These are phyloP conservation scores for Catostylus mosaicus DNA, from an alignment of 30 jellyfish, hydroid and myxozoan genomes.

Conservation along the genomic window DNA sequence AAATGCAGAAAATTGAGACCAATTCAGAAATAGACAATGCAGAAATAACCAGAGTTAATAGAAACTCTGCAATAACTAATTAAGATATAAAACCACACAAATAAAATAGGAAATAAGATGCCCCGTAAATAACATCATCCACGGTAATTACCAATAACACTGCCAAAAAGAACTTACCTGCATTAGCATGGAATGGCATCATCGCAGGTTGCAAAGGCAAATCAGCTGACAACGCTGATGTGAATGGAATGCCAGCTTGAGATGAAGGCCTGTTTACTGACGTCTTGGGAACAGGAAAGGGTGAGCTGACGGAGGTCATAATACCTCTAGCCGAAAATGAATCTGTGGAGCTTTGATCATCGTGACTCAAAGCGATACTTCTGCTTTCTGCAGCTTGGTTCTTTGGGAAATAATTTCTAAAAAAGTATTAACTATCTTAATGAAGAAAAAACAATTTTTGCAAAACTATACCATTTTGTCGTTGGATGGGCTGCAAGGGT, in stretches of 20 bases:
- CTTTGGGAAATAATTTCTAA: constrained; percentile 79
- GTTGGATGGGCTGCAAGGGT: too few relatives aligned
- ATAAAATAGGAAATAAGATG: too few relatives aligned
- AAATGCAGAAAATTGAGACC: too few relatives aligned
- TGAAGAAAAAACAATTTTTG: too few relatives aligned
- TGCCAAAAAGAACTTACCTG: constrained; percentile 29
- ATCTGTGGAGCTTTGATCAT: constrained; percentile 56
- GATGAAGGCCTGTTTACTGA: constrained; percentile 37
- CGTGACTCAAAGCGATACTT: constrained; percentile 1
- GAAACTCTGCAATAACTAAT: too few relatives aligned
- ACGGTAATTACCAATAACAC: background rate
- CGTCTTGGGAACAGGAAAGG: constrained; percentile 30
- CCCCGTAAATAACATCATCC: background rate
- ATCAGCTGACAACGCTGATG: constrained; percentile 40
- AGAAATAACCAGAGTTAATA: too few relatives aligned
- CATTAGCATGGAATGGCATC: constrained; percentile 56
- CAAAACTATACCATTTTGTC: too few relatives aligned
- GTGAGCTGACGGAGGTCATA: constrained; percentile 42
- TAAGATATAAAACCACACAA: too few relatives aligned
- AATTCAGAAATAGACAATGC: too few relatives aligned
- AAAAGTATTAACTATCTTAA: background rate
- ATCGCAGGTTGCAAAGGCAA: constrained; percentile 67
- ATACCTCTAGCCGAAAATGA: constrained; percentile 30
- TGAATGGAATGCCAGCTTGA: constrained; percentile 50
- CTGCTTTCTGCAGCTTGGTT: constrained; percentile 79